phyloP scores from a whole-genome alignment of 2,888 invertebrate genomes.

The Pilophorus perplexus region DNA sequence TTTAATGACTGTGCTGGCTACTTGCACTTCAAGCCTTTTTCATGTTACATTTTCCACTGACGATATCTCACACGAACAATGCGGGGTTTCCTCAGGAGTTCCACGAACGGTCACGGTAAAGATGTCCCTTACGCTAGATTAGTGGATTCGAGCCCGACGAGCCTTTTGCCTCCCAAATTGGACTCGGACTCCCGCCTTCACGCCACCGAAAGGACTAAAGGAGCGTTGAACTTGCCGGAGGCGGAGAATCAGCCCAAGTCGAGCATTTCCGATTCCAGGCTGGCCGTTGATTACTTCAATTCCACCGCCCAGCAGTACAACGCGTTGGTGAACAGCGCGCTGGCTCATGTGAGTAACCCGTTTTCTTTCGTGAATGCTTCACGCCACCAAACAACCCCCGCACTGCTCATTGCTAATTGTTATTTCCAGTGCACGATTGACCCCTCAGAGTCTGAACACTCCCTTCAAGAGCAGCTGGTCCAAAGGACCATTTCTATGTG shows the following conservation, averaged over 20 bases:
- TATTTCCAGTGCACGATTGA: constrained; percentile 43
- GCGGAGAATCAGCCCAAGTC: constrained; percentile 65
- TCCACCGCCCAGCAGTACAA: constrained; percentile 48
- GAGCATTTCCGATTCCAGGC: constrained; percentile 79
- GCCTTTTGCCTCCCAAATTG: constrained; percentile 60
- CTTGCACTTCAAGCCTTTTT: no score
- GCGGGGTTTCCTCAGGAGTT: constrained; percentile 44
- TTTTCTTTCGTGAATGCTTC: neutral
- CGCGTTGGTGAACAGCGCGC: constrained; percentile 47
- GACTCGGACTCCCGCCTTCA: constrained; percentile 71
- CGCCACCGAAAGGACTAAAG: constrained; percentile 55
- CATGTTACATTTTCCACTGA: no score
- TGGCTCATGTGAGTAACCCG: constrained; percentile 38
- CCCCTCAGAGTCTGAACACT: constrained; percentile 49
- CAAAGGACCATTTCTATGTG: constrained; percentile 83
- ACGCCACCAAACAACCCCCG: no score
- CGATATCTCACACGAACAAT: no score
- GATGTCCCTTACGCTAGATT: constrained; percentile 80
- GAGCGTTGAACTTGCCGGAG: constrained; percentile 55
- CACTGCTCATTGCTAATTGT: neutral
- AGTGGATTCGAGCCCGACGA: constrained; percentile 64
- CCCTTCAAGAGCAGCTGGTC: constrained; percentile 53
- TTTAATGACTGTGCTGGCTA: no score
- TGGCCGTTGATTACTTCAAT: constrained; percentile 72
- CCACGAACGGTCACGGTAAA: constrained; percentile 45